Evolutionary conservation across 2,113 vertebrate genomes (phyloP).

Genomic region (Synchiropus splendidus): DNA sequence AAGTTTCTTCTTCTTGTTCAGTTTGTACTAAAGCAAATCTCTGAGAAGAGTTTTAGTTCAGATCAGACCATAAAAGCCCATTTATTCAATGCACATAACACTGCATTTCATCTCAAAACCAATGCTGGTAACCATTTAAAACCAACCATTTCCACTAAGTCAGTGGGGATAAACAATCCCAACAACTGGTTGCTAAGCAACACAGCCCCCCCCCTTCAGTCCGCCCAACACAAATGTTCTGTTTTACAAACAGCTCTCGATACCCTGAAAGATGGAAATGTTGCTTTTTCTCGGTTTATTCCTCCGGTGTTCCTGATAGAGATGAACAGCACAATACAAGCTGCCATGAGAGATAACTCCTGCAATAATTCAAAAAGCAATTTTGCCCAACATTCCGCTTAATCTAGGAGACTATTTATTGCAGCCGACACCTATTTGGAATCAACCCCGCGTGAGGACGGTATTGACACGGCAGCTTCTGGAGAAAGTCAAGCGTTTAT

Average conservation of each 20-base stretch:
- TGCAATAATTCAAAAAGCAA: conserved; percentile 57
- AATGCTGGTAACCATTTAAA: too few relatives aligned
- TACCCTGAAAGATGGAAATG: conserved; percentile 12
- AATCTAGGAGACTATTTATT: conserved; percentile 34
- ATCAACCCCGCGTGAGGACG: conserved; percentile 4
- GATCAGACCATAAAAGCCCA: too few relatives aligned
- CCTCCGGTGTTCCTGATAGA: conserved; percentile 30
- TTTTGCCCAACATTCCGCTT: conserved; percentile 42
- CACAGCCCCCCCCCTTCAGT: conserved; percentile 23
- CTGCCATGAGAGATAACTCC: conserved; percentile 49
- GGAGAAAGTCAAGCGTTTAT: background rate
- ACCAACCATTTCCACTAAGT: too few relatives aligned
- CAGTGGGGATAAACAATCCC: background rate
- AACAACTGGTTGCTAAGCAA: conserved; percentile 53
- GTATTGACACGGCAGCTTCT: too few relatives aligned
- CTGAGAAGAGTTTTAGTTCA: too few relatives aligned
- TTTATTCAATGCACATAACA: too few relatives aligned
- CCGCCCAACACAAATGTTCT: conserved; percentile 20
- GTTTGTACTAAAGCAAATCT: too few relatives aligned
- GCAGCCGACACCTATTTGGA: conserved; percentile 14
- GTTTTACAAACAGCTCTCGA: background rate
- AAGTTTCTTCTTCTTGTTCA: too few relatives aligned
- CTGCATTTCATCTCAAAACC: too few relatives aligned
- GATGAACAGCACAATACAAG: conserved; percentile 37
- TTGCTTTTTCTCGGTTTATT: background rate